phyloP scores from a whole-genome alignment of 1,140 invertebrate species.

The Ceratosolen fusciceps region DNA sequence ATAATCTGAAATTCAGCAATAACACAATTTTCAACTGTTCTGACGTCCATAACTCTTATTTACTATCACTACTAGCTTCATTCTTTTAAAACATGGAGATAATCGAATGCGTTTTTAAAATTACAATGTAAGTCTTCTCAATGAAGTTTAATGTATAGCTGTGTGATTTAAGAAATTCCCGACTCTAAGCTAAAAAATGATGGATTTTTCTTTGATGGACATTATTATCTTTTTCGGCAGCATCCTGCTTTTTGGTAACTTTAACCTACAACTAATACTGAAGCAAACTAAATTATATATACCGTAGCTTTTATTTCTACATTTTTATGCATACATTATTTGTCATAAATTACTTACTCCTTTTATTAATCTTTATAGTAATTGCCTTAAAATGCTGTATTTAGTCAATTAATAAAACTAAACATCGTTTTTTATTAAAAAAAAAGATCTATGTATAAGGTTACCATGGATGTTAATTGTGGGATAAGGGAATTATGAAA shows the following conservation, averaged over 20 bases:
- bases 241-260: constrained; percentile 54
- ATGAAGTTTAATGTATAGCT: not conserved
- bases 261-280: not conserved
- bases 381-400: too few relatives aligned
- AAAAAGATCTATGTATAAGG: too few relatives aligned
- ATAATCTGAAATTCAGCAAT: not conserved
- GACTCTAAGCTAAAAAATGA: constrained; percentile 49
- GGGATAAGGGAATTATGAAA: too few relatives aligned
- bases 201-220: constrained; percentile 53
- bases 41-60: not conserved
- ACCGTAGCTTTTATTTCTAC: not conserved
- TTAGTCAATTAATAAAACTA: too few relatives aligned
- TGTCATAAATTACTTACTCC: too few relatives aligned
- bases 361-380: too few relatives aligned
- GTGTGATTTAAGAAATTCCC: not conserved
- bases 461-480: too few relatives aligned
- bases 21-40: not conserved
- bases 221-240: constrained; percentile 56
- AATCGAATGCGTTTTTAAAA: not conserved
- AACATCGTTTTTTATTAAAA: too few relatives aligned
- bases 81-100: constrained; percentile 9
- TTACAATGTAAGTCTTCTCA: not conserved
- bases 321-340: not conserved
- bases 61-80: not conserved
- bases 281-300: not conserved